A percentile compares a stretch with the other conserved stretches of the same genome.
phyloP scores from a whole-genome alignment of 2,888 invertebrate species.

The Diarsia dahlii region DNA sequence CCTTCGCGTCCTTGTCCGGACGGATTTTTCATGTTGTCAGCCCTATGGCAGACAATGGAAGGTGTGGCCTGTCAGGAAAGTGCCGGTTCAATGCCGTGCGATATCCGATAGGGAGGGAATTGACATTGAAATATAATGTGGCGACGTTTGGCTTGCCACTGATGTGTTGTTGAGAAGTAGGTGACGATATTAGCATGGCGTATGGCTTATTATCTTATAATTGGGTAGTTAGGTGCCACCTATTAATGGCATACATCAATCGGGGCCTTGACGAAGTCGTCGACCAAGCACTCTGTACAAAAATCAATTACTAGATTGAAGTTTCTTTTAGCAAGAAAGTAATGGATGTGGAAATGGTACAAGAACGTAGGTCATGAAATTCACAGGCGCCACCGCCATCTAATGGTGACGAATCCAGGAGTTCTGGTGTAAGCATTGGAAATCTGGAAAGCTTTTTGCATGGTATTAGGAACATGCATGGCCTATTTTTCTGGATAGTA shows the following conservation, averaged over 20 bases:
- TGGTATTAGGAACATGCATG: no score
- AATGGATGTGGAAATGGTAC: no score
- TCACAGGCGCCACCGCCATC: no score
- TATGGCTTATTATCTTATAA: background rate
- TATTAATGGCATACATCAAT: no score
- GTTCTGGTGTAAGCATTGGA: background rate
- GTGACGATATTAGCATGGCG: conserved; percentile 4
- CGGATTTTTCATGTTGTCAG: conserved; percentile 36
- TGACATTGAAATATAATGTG: conserved; percentile 81
- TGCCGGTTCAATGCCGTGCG: conserved; percentile 76
- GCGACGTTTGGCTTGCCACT: conserved; percentile 60
- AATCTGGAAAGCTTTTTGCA: background rate
- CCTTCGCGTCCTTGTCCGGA: background rate
- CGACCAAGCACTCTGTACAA: no score
- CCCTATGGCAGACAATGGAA: conserved; percentile 79
- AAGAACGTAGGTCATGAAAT: no score
- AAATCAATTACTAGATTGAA: no score
- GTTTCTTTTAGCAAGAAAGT: no score
- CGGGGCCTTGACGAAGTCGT: no score
- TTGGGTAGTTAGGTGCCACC: background rate
- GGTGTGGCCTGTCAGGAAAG: conserved; percentile 78
- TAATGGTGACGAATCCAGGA: background rate
- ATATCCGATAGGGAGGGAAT: conserved; percentile 79
- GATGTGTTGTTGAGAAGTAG: conserved; percentile 30
- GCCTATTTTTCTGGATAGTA: no score